Evolutionary conservation across 2,113 vertebrate genomes (phyloP), one percentile per base, ranked within the genome.

Genomic region (Apteryx owenii): DNA sequence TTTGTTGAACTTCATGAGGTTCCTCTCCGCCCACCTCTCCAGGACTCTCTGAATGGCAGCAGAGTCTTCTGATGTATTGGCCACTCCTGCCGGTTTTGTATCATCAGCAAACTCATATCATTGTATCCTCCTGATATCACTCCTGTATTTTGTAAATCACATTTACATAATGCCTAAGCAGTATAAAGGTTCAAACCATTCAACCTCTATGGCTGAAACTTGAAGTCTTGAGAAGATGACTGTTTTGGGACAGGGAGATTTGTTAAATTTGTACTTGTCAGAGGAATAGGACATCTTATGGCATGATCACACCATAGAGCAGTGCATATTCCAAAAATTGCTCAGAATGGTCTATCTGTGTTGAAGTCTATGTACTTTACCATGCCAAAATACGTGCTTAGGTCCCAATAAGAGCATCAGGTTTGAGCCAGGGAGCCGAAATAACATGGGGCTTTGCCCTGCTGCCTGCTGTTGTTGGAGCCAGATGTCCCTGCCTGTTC

Each of bases 221-320:
- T 71, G 8, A 81, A 65, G 6, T 38, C 48, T 54, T 80, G 65
- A 85, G 31, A 14, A n/a, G 31, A 58, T 44, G 9, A 23, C 26
- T n/a, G 15, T 1, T 10, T 4, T 50, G 42, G 28, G 14, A 44
- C 18, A 73, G 22, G 19, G 10, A 61, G 4, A 2, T 7, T 12
- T 50, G 26, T 73, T 73, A 28, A 29, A 36, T 31, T 40, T 54
- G 20, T 29, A 53, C 36, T 29, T 54, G 50, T 21, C 71, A 73
- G 36, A 73, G 17, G 38, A 44, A 21, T 28, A 40, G 25, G 38
- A 73, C 13, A 54, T 76, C 23, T 68, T 68, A 61, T 3, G 2
- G 19, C 38, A 73, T 2, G 3, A 58, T 0, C 1, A 0, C 53
- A 40, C 2, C 20, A 70, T 23, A 71, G 54, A 58, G 78, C 8